Conservation (phyloP, 1,140 invertebrate genomes). For the Eulimnadia texana region DNA sequence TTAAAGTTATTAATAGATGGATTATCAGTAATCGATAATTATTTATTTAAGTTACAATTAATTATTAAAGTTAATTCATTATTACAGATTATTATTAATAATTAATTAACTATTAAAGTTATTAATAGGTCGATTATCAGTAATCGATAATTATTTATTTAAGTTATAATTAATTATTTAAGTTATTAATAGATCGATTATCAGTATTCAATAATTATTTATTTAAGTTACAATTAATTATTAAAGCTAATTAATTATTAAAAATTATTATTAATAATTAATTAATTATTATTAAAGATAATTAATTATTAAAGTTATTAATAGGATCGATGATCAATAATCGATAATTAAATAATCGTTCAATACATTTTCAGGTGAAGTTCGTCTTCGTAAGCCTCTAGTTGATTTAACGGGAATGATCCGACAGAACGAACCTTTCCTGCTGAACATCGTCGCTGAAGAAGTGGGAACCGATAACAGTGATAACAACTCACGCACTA, state of each 20-base stretch:
- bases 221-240: neutral
- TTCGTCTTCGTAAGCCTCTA: conserved; percentile 51
- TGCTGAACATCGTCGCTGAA: conserved; percentile 66
- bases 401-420: conserved; percentile 60
- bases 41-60: neutral
- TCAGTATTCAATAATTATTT: neutral
- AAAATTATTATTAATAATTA: neutral
- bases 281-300: neutral
- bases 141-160: conserved; percentile 5
- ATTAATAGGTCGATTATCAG: neutral
- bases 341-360: neutral
- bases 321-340: neutral
- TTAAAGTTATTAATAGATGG: neutral
- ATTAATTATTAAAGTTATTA: too few relatives aligned
- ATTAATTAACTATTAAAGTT: neutral
- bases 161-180: neutral
- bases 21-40: neutral
- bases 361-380: conserved; percentile 37
- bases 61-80: neutral
- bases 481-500: conserved; percentile 26
- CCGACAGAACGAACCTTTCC: conserved; percentile 56
- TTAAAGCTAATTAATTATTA: neutral
- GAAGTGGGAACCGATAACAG: conserved; percentile 44
- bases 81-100: neutral
- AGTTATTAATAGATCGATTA: neutral